Evolutionary conservation across 2,113 vertebrate species (phyloP).

Genomic region (Mustela nigripes): DNA sequence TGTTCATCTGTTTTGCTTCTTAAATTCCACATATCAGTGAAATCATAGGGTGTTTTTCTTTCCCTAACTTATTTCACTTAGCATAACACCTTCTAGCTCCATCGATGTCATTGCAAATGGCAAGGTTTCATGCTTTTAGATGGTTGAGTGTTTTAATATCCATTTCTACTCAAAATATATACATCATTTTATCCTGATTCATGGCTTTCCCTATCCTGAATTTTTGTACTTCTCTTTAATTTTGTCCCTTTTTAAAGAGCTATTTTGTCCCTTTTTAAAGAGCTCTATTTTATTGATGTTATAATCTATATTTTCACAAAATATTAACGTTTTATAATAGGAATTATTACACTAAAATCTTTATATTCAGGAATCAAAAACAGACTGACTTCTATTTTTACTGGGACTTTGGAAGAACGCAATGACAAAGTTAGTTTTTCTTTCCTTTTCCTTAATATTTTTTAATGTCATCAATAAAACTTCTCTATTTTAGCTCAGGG

Average conservation of each 20-base stretch:
- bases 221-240: neutral
- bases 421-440: neutral
- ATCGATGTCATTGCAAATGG: neutral
- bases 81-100: neutral
- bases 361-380: neutral
- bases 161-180: neutral
- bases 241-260: neutral
- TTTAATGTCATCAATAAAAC: neutral
- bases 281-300: neutral
- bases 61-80: neutral
- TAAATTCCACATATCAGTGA: neutral
- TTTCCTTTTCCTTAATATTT: neutral
- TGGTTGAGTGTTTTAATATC: neutral
- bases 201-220: neutral
- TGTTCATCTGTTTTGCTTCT: neutral
- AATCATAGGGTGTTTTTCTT: neutral
- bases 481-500: neutral
- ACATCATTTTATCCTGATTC: neutral
- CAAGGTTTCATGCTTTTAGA: neutral
- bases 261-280: neutral
- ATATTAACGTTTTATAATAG: neutral
- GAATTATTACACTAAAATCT: neutral
- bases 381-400: neutral
- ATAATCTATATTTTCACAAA: neutral
- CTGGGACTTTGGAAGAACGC: neutral